Percentiles rank a stretch among this genome's conserved stretches.
phyloP scores from a whole-genome alignment of 2,888 invertebrate species.

The Alcis repandata region DNA sequence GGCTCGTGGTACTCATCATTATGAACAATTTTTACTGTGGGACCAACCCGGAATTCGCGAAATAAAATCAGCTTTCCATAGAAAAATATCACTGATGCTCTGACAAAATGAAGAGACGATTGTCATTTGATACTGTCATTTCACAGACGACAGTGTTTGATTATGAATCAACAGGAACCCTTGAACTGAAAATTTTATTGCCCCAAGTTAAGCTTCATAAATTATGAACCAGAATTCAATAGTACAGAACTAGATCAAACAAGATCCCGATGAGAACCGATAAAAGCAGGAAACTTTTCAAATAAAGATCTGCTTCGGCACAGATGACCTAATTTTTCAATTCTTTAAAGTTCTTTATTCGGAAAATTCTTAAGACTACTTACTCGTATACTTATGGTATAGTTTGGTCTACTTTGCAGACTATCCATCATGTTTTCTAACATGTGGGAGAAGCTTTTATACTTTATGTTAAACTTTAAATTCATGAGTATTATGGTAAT shows the following conservation, averaged over 20 bases:
- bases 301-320: slow-evolving; percentile 62
- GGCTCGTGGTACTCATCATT: too few species aligned
- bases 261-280: slow-evolving; percentile 45
- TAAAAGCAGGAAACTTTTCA: slow-evolving; percentile 60
- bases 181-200: background rate
- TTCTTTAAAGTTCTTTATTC: slow-evolving; percentile 51
- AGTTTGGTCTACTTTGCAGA: slow-evolving; percentile 31
- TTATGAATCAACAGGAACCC: background rate
- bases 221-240: slow-evolving; percentile 37
- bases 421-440: slow-evolving; percentile 34
- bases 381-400: slow-evolving; percentile 38
- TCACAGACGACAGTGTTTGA: background rate
- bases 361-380: slow-evolving; percentile 46
- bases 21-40: too few species aligned
- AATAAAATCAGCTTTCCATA: too few species aligned
- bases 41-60: too few species aligned
- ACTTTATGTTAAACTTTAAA: slow-evolving; percentile 28
- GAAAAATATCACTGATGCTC: too few species aligned
- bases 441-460: slow-evolving; percentile 27
- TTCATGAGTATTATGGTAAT: slow-evolving; percentile 28
- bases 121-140: background rate
- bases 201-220: slow-evolving; percentile 5
- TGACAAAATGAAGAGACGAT: too few species aligned
- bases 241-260: slow-evolving; percentile 46
- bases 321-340: slow-evolving; percentile 64